Base-by-base conservation (phyloP, 2,888 invertebrate genomes). In the Tetranychus piercei region DNA sequence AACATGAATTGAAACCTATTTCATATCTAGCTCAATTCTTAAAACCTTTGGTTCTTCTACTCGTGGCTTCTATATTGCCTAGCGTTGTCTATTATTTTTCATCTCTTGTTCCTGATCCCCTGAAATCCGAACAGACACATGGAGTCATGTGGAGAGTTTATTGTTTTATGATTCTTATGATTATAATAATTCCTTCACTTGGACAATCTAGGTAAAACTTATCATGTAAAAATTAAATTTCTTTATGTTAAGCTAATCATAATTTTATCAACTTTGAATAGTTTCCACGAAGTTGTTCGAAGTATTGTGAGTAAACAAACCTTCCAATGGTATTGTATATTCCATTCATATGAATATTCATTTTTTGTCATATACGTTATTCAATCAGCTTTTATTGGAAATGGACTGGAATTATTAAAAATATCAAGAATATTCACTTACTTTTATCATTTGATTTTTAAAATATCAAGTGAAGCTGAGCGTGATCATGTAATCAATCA, bases 291-390 rank as follows among this genome's bases (percentile, higher is more conserved):
- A 69, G 22, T 69, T 69, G 20, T 23, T 69, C 69, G 69, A 6
- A 69, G 69, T 20, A 69, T 69, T 22, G 34, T 23, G 22, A 69
- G 34, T 9, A 69, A 69, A 20, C 22, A 69, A 69, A 69, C 9
- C 6, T 69, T 69, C 69, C 69, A 69, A 20, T 69, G 69, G 69
- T 69, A 69, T 8, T 69, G 69, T 22, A 20, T 69, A 69, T 69
- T 69, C 34, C 69, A 69, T 69, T 69, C 69, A 69, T 69, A 69
- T 20, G 69, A 69, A 69, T 69, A 69, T 69, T 69, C 69, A n/a
- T 69, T 69, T 22, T 69, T 69, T 8, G 20, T 69, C 7, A 69
- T 23, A 23, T 69, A 69, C 69, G 34, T 69, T 11, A 22, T 69
- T 69, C 69, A 69, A 69, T 20, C 69, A 11, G 34, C 69, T n/a